Evolutionary conservation across 2,888 invertebrate species (phyloP), one percentile per base, ranked within the genome.

Genomic region (Xiphydria camelus): DNA sequence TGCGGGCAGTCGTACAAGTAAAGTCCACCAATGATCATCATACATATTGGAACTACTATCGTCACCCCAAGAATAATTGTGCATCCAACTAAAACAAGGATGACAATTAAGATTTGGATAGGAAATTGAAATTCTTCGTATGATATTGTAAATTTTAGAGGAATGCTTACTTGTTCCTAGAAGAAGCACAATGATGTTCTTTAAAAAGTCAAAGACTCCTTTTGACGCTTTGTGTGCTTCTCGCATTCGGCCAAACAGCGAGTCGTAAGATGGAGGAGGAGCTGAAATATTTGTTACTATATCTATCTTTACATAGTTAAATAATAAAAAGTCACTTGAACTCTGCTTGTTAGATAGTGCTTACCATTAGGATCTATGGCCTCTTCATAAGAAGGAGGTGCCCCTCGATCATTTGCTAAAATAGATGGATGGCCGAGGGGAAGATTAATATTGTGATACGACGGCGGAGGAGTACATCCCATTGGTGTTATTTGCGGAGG

Each of bases 191-290:
- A 83, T 67, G 25, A 84, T 75, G 66, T 84, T 83, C 63, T 81
- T 82, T 33, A 85, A 60, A 67, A 85, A 85, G 59, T 84, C 83
- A 14, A 83, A 65, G 49, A 82, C 71, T 35, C 83, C 82, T 62
- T 79, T 82, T 3, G 84, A 83, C 25, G 80, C 75, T 63, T 81
- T 80, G 55, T 81, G 81, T 0, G 82, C 84, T 63, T 84, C 82
- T 57, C 82, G 75, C 41, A 86, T 81, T 56, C 82, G 76, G 10
- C 85, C 85, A 71, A 83, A 86, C 15, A 86, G 66, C 1, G 85
- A 85, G 61, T 86, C 85, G 59, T 86, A 86, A 0, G 85, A 82
- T 4, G 86, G 85, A 2, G 85, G 85, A 25, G 84, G 84, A 51
- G 81, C 82, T 82, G 62, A 18, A 70, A 71, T 17, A 47, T 10